phyloP scores from a whole-genome alignment of 2,888 invertebrate species.

The Apomyelois bistriatella region DNA sequence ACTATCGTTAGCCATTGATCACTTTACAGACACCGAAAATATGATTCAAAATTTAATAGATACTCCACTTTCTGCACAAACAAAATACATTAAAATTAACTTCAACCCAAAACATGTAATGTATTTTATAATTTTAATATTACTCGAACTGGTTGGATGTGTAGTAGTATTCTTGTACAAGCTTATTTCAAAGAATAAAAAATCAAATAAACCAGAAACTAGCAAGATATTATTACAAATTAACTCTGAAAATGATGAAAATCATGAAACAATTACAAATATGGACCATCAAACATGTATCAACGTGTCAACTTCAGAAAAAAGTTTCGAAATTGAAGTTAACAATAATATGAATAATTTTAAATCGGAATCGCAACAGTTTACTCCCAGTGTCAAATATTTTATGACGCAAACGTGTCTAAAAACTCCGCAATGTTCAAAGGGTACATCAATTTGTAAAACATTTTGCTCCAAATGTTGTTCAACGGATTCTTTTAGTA shows the following conservation, averaged over 20 bases:
- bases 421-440: not conserved
- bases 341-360: too few relatives aligned
- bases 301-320: too few relatives aligned
- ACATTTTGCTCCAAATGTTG: not conserved
- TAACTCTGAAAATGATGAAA: not conserved
- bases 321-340: too few relatives aligned
- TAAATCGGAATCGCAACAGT: too few relatives aligned
- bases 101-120: slow-evolving; percentile 42
- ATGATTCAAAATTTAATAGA: not conserved
- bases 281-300: not conserved
- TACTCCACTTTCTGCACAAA: not conserved
- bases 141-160: slow-evolving; percentile 59
- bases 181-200: slow-evolving; percentile 22
- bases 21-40: not conserved
- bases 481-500: not conserved
- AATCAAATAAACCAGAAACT: slow-evolving; percentile 18
- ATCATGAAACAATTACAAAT: not conserved
- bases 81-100: slow-evolving; percentile 26
- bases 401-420: not conserved
- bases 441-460: not conserved
- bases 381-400: not conserved
- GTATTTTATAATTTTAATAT: slow-evolving; percentile 42
- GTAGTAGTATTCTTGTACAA: slow-evolving; percentile 39
- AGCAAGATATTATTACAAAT: slow-evolving; percentile 3
- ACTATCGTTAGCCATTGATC: slow-evolving; percentile 48